These are phyloP conservation scores for Spinus olivaceus DNA, from an alignment of 2,797 vertebrate species.

Conservation along the genomic window DNA sequence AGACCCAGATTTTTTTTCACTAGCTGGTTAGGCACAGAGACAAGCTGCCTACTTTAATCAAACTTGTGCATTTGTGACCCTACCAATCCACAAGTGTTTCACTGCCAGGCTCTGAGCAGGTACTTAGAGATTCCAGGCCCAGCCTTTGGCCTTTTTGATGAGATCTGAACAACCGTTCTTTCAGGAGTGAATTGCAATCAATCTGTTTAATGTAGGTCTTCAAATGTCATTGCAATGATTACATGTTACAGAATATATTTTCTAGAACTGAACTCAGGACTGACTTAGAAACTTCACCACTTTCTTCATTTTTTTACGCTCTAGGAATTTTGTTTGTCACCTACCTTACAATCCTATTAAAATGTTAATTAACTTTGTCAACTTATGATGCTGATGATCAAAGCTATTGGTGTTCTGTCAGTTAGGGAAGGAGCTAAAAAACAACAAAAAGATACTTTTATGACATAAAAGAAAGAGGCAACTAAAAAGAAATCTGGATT, in stretches of 20 bases:
- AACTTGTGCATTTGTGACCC: not conserved
- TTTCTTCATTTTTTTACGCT: not conserved
- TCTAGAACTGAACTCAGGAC: not conserved
- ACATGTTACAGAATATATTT: not conserved
- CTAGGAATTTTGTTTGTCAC: not conserved
- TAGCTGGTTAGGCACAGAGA: not conserved
- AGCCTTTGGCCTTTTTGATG: not conserved
- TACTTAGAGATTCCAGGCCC: not conserved
- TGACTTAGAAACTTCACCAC: not conserved
- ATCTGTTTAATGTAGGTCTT: not conserved
- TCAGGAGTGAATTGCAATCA: slow-evolving; percentile 5
- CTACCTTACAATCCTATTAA: not conserved
- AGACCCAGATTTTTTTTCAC: accelerated
- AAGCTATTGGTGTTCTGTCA: not conserved
- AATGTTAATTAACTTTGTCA: not conserved
- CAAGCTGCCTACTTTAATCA: not conserved
- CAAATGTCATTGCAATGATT: not conserved
- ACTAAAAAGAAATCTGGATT: not conserved
- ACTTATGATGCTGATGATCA: not conserved
- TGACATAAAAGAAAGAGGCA: not conserved
- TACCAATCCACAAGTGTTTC: not conserved
- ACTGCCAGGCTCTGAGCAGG: not conserved
- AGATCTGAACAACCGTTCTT: not conserved
- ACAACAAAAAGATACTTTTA: not conserved
- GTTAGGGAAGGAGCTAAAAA: not conserved